phyloP scores from a whole-genome alignment of 1,140 invertebrate genomes.

The Chrysopa pallens region DNA sequence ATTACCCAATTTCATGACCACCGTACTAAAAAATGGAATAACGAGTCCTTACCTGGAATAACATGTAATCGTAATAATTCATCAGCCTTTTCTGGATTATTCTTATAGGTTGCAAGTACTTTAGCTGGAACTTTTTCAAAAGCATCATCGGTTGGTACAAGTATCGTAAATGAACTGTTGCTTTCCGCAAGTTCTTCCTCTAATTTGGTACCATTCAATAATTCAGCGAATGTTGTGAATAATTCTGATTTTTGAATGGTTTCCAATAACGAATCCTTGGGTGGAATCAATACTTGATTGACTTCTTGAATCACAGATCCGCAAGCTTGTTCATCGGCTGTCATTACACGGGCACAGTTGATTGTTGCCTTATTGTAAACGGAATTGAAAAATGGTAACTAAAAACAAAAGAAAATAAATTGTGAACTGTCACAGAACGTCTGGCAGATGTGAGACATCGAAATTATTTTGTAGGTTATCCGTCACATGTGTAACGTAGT shows the following conservation, averaged over 20 bases:
- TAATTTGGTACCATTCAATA: conserved; percentile 25
- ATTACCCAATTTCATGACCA: not conserved
- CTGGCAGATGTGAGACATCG: too few relatives aligned
- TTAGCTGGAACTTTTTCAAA: conserved; percentile 28
- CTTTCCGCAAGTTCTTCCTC: conserved; percentile 22
- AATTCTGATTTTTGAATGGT: conserved; percentile 22
- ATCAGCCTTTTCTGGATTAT: conserved; percentile 22
- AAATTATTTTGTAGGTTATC: too few relatives aligned
- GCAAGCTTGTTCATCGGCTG: conserved; percentile 38
- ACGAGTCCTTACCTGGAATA: conserved; percentile 21
- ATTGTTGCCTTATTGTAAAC: conserved; percentile 26
- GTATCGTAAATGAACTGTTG: conserved; percentile 27
- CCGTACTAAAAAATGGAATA: not conserved
- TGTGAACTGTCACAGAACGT: too few relatives aligned
- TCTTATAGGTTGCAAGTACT: conserved; percentile 21
- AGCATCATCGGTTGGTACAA: conserved; percentile 44
- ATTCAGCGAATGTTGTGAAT: conserved; percentile 23
- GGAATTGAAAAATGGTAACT: conserved; percentile 29
- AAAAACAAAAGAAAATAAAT: conserved; percentile 3
- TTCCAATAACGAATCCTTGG: conserved; percentile 26
- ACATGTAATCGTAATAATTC: conserved; percentile 28
- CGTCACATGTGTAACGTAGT: too few relatives aligned
- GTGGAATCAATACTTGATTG: conserved; percentile 31
- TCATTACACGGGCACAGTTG: conserved; percentile 39
- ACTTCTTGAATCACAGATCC: conserved; percentile 39